Base-by-base conservation (phyloP, 2,888 invertebrate species). In the Chaetoderma sp. region DNA sequence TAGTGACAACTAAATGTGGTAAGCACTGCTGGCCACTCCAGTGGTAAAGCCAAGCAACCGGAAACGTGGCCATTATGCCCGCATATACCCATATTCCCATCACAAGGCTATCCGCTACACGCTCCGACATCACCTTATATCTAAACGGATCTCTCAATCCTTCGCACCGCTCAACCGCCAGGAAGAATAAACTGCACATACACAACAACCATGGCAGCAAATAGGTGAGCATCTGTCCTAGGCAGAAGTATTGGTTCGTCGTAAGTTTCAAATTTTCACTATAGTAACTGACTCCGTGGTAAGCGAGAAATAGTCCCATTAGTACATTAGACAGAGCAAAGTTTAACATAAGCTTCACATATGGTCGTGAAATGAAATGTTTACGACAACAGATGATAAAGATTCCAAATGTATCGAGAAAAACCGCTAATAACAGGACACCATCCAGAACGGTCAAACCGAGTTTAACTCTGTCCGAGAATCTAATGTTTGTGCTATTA, bases 161-260 rank as follows among this genome's bases (percentile, higher is more conserved):
- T 23, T 32, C 16, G 21, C 52, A 52, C n/a, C 52, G 52, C 4
- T 52, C 52, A 28, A 28, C 16, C 8, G 28, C 52, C 28, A 52
- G 52, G 30, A 52, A 52, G 32, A 27, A 21, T 13, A 32, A 21
- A 33, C 52, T 52, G 52, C 52, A 52, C n/a, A 52, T 25, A 8
- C 18, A 33, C 16, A 10, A 18, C 1, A 52, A 21, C 18, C 13
- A 52, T 3, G 28, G 16, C 13, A 3, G 23, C 4, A 32, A 52
- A 32, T n/a, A 52, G 28, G 32, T 13, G 13, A 52, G 16, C 16
- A 52, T 28, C n/a, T 52, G 52, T 27, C 52, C 52, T 13, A 52
- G 28, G 16, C 52, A 52, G 52, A 52, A 52, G 30, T 30, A 52
- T 23, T 52, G 28, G 30, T 52, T 52, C 8, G 3, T 16, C 4